Conservation (phyloP, 2,888 invertebrate genomes). For the Ischnus inquisitorius region DNA sequence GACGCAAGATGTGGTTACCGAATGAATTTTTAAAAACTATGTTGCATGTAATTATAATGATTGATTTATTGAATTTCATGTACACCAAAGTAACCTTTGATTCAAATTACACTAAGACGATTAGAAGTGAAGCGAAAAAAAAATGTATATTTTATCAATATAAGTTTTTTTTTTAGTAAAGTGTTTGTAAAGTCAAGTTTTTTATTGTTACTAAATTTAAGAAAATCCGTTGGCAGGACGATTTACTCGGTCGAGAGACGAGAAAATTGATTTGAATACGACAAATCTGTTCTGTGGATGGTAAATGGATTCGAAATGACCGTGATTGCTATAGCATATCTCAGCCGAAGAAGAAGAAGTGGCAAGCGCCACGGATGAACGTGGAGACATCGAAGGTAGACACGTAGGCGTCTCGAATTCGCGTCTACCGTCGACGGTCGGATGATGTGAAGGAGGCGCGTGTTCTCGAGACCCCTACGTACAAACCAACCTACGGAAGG, state of each 20-base stretch:
- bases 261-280: constrained; percentile 4
- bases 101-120: no score
- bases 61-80: no score
- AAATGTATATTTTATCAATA: no score
- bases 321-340: neutral
- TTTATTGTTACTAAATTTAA: neutral
- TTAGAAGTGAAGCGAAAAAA: no score
- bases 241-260: neutral
- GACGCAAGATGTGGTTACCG: no score
- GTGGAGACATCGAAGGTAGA: constrained; percentile 54
- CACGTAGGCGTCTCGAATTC: constrained; percentile 65
- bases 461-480: constrained; percentile 42
- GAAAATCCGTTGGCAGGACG: neutral
- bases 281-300: neutral
- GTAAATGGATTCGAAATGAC: neutral
- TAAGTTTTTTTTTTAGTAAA: no score
- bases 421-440: constrained; percentile 37
- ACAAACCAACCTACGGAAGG: constrained; percentile 57
- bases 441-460: constrained; percentile 24
- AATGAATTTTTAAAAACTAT: no score
- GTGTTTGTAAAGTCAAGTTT: no score
- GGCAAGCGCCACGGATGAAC: constrained; percentile 14
- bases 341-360: neutral
- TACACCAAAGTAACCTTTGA: no score
- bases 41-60: no score